A percentile compares a stretch with the other conserved stretches of the same genome.
These are phyloP conservation scores for Carposina sasakii DNA, from an alignment of 1,140 invertebrate genomes.

Conservation along the genomic window DNA sequence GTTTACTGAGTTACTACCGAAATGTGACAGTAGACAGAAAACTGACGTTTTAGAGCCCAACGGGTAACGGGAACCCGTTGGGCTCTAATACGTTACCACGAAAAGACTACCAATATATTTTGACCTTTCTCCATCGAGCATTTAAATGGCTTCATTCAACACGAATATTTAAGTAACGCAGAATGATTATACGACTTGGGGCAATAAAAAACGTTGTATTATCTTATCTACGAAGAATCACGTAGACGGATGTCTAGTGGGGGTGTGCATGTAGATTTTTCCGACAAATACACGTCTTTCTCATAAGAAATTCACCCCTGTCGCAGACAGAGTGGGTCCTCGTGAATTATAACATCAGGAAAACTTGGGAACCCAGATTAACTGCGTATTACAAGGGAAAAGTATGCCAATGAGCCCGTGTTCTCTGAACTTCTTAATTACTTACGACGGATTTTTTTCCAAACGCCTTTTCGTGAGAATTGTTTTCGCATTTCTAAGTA, in stretches of 20 bases:
- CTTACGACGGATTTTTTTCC: conserved; percentile 45
- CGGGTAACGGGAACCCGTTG: too few relatives aligned
- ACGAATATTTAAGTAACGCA: not conserved
- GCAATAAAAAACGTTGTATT: not conserved
- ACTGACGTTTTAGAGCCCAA: too few relatives aligned
- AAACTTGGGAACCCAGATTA: conserved; percentile 60
- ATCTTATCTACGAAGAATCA: not conserved
- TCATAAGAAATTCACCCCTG: conserved; percentile 61
- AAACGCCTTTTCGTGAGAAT: conserved; percentile 29
- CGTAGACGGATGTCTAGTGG: not conserved
- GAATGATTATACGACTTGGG: not conserved
- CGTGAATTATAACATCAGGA: conserved; percentile 58
- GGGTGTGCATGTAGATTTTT: conserved; percentile 41
- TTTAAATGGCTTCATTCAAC: not conserved
- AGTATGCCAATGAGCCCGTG: conserved; percentile 59
- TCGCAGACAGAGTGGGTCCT: conserved; percentile 37
- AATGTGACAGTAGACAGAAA: too few relatives aligned
- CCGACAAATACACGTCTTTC: conserved; percentile 48
- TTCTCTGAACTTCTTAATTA: conserved; percentile 57
- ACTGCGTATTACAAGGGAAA: conserved; percentile 58
- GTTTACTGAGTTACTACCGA: too few relatives aligned
- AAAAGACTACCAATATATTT: not conserved
- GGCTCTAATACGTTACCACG: not conserved
- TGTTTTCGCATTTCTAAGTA: conserved; percentile 31
- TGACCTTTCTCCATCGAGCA: not conserved